phyloP scores from a whole-genome alignment of 2,888 invertebrate genomes.

The Drosophila recens region DNA sequence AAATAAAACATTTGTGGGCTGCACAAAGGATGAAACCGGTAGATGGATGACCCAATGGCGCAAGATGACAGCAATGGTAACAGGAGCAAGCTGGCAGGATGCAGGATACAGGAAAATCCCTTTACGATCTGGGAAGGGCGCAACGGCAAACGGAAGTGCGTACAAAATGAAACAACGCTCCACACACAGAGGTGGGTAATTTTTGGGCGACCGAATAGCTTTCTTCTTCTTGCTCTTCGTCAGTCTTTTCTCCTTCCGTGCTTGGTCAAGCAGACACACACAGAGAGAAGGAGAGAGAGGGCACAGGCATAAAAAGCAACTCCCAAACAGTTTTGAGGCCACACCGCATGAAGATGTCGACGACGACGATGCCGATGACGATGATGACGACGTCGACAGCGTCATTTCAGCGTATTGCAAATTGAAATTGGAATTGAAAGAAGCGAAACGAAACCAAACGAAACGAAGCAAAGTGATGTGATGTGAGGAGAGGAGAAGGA shows the following conservation, averaged over 20 bases:
- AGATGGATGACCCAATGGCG: conserved; percentile 82
- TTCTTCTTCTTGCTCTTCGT: conserved; percentile 15
- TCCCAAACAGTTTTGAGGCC: conserved; percentile 46
- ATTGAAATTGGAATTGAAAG: conserved; percentile 81
- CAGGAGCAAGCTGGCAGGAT: conserved; percentile 48
- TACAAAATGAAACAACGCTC: conserved; percentile 76
- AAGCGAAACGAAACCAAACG: conserved; percentile 65
- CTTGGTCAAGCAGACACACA: conserved; percentile 79
- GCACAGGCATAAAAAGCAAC: conserved; percentile 33
- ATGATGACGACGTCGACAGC: conserved; percentile 43
- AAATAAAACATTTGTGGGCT: conserved; percentile 80
- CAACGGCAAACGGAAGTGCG: conserved; percentile 72
- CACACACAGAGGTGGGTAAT: conserved; percentile 25
- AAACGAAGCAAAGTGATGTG: conserved; percentile 1
- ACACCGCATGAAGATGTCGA: conserved; percentile 58
- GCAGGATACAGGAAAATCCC: conserved; percentile 77
- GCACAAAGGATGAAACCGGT: conserved; percentile 76
- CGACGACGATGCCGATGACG: conserved; percentile 15
- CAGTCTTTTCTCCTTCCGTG: conserved; percentile 38
- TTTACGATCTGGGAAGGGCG: conserved; percentile 66
- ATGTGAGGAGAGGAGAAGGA: not conserved
- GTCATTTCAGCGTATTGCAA: conserved; percentile 72
- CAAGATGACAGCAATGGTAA: conserved; percentile 74
- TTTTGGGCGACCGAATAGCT: conserved; percentile 42
- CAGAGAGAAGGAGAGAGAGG: conserved; percentile 7